Conservation (phyloP, 2,888 invertebrate species). For the Neria commutata region DNA sequence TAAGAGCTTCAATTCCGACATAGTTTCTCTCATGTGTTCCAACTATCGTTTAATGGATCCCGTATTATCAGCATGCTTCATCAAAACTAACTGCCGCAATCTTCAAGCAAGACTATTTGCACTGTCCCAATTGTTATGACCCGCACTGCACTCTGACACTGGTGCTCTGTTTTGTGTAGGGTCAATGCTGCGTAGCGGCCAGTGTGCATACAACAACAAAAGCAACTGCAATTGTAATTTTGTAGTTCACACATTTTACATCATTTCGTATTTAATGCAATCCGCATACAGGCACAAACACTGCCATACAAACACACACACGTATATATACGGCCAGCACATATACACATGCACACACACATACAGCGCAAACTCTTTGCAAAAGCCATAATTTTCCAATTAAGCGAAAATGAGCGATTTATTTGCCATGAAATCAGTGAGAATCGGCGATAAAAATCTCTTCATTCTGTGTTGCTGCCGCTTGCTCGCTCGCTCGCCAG, state of each 20-base stretch:
- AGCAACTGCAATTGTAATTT: constrained; percentile 24
- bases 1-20: too few species aligned
- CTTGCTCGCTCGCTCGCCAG: too few species aligned
- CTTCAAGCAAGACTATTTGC: too few species aligned
- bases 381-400: constrained; percentile 54
- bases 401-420: constrained; percentile 63
- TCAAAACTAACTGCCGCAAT: too few species aligned
- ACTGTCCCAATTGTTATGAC: too few species aligned
- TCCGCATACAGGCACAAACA: constrained; percentile 5
- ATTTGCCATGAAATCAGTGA: constrained; percentile 63
- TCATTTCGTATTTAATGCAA: constrained; percentile 17
- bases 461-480: constrained; percentile 56
- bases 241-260: constrained; percentile 36
- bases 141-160: too few species aligned
- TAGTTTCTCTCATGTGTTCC: too few species aligned
- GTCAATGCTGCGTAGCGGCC: too few species aligned
- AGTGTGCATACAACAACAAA: not conserved
- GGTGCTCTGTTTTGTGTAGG: too few species aligned
- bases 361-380: constrained; percentile 5
- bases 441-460: constrained; percentile 63
- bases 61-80: too few species aligned
- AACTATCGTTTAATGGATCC: too few species aligned
- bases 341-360: constrained; percentile 10
- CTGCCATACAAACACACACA: constrained; percentile 16
- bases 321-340: too few species aligned